Evolutionary conservation across 2,888 invertebrate genomes (phyloP).

Genomic region (Entomobrya multifasciata): DNA sequence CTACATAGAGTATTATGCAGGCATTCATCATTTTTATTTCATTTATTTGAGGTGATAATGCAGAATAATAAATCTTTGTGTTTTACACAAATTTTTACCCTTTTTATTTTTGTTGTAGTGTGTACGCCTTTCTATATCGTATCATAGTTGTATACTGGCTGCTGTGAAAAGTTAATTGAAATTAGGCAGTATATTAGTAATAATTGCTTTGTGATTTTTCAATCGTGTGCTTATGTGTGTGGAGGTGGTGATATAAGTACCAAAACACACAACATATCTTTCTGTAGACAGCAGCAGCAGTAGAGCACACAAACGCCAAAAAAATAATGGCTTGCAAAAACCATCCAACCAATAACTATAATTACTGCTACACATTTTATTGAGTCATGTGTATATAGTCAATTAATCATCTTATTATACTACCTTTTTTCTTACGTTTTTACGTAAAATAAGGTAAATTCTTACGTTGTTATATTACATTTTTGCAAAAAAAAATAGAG

Average conservation of each 20-base stretch:
- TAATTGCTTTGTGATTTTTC: slow-evolving; percentile 56
- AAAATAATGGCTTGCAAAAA: slow-evolving; percentile 31
- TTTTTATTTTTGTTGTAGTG: slow-evolving; percentile 57
- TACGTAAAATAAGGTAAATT: background rate
- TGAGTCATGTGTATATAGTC: slow-evolving; percentile 63
- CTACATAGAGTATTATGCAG: slow-evolving; percentile 42
- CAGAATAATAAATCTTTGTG: slow-evolving; percentile 53
- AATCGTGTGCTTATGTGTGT: background rate
- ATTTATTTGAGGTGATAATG: slow-evolving; percentile 14
- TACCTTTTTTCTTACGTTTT: background rate
- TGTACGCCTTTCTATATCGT: slow-evolving; percentile 57
- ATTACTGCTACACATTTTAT: slow-evolving; percentile 23
- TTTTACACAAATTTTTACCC: slow-evolving; percentile 59
- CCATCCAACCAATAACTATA: slow-evolving; percentile 17
- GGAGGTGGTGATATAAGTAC: background rate
- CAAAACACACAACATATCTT: background rate
- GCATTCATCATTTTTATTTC: slow-evolving; percentile 20
- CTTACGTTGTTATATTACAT: no score
- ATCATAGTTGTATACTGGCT: slow-evolving; percentile 7
- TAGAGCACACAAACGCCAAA: slow-evolving; percentile 21
- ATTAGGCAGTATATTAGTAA: slow-evolving; percentile 65
- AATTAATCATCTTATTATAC: slow-evolving; percentile 49
- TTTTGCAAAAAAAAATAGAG: no score
- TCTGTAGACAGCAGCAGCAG: background rate
- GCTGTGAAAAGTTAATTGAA: slow-evolving; percentile 69